These are phyloP conservation scores for Colinus virginianus DNA, from an alignment of 2,113 vertebrate species.

Conservation along the genomic window DNA sequence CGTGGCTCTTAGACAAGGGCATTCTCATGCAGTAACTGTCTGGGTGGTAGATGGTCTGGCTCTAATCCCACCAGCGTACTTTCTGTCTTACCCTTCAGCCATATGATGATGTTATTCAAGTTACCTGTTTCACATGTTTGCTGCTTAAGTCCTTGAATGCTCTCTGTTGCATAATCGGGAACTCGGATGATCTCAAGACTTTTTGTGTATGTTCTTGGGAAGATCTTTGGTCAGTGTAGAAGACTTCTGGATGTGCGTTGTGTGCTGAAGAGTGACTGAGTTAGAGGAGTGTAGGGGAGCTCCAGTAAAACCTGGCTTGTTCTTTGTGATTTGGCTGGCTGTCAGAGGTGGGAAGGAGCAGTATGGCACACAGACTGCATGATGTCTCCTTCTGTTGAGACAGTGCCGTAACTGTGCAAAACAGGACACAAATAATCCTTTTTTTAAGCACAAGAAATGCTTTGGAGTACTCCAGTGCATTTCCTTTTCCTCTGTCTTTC, in stretches of 20 bases:
- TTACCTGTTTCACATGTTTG: neutral
- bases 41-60: neutral
- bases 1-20: neutral
- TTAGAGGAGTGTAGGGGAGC: neutral
- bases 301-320: neutral
- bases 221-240: neutral
- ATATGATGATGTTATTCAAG: neutral
- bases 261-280: neutral
- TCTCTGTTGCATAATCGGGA: neutral
- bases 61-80: neutral
- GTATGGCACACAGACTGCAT: neutral
- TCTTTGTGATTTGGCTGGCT: neutral
- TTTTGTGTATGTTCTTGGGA: neutral
- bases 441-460: neutral
- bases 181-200: neutral
- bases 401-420: neutral
- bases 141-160: neutral
- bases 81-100: neutral
- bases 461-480: neutral
- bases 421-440: neutral
- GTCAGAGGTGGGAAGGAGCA: neutral
- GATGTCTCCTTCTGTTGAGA: neutral
- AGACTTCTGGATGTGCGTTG: neutral
- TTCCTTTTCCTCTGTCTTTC: neutral
- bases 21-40: neutral